Percentiles rank a stretch among this genome's conserved stretches.
These are phyloP conservation scores for Chrysolina americana DNA, from an alignment of 2,888 invertebrate species.

Conservation along the genomic window DNA sequence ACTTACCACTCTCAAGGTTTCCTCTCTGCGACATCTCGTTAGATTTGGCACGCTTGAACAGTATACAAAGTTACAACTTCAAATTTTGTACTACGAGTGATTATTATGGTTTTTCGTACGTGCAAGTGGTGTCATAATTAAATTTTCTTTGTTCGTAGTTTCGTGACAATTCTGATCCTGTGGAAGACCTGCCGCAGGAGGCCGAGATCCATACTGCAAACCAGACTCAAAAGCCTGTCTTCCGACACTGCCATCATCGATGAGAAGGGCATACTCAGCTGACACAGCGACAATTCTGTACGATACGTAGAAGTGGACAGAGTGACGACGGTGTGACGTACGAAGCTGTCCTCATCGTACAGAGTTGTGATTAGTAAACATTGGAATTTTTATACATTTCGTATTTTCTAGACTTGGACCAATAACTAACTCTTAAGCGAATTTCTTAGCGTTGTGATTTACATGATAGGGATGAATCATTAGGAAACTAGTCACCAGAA, in stretches of 20 bases:
- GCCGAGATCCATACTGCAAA: slow-evolving; percentile 84
- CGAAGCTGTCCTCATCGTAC: slow-evolving; percentile 56
- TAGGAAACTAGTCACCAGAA: slow-evolving; percentile 48
- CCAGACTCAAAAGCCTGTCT: slow-evolving; percentile 85
- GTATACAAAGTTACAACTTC: too few relatives aligned
- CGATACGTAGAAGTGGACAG: slow-evolving; percentile 92
- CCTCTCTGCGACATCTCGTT: too few relatives aligned
- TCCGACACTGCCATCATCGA: slow-evolving; percentile 88
- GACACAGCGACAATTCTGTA: slow-evolving; percentile 96
- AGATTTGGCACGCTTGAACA: too few relatives aligned
- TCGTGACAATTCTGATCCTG: slow-evolving; percentile 59
- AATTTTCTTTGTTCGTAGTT: slow-evolving; percentile 48
- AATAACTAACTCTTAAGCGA: slow-evolving; percentile 54
- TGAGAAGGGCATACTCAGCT: slow-evolving; percentile 93
- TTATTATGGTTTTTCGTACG: too few relatives aligned
- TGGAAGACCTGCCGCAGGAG: slow-evolving; percentile 72
- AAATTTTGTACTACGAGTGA: too few relatives aligned
- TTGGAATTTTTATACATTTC: slow-evolving; percentile 38
- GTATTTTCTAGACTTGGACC: slow-evolving; percentile 54
- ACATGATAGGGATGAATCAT: slow-evolving; percentile 49
- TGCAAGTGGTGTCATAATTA: background rate
- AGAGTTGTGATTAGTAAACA: slow-evolving; percentile 60
- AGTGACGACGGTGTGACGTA: slow-evolving; percentile 90
- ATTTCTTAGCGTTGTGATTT: slow-evolving; percentile 61
- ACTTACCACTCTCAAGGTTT: too few relatives aligned